Conservation (phyloP, 2,888 invertebrate species). For the Cenopis cana region DNA sequence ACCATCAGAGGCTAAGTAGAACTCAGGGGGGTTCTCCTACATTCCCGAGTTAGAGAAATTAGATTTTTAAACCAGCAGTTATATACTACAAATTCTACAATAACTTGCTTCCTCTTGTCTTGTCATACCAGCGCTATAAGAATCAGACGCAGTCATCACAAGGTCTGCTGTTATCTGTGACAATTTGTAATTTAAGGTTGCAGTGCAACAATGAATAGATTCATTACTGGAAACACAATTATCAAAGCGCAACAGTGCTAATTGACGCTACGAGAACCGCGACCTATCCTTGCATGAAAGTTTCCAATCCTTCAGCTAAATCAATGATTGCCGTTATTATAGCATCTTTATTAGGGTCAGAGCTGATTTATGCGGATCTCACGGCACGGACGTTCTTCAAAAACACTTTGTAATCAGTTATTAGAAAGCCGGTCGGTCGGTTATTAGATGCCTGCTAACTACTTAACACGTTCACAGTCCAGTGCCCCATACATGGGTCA, state of each 20-base stretch:
- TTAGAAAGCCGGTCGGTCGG: no score
- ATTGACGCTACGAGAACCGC: conserved; percentile 38
- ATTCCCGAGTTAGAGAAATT: no score
- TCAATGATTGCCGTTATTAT: conserved; percentile 49
- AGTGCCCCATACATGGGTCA: no score
- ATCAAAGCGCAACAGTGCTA: conserved; percentile 6
- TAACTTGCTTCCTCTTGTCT: no score
- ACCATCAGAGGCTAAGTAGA: no score
- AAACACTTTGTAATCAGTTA: conserved; percentile 15
- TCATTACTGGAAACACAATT: conserved; percentile 14
- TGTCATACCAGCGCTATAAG: no score
- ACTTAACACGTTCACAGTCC: no score
- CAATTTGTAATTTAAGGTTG: conserved; percentile 1
- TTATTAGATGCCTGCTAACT: not conserved
- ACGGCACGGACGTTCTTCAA: conserved; percentile 39
- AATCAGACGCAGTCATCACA: not conserved
- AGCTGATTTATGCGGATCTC: conserved; percentile 47
- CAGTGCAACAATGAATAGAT: conserved; percentile 4
- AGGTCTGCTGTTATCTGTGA: not conserved
- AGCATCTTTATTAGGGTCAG: conserved; percentile 50
- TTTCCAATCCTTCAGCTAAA: conserved; percentile 52
- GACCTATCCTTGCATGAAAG: conserved; percentile 46
- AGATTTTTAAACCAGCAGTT: no score
- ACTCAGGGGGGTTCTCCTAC: no score
- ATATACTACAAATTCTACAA: no score